phyloP scores from a whole-genome alignment of 2,888 invertebrate species.

The Lucinisca nassula region DNA sequence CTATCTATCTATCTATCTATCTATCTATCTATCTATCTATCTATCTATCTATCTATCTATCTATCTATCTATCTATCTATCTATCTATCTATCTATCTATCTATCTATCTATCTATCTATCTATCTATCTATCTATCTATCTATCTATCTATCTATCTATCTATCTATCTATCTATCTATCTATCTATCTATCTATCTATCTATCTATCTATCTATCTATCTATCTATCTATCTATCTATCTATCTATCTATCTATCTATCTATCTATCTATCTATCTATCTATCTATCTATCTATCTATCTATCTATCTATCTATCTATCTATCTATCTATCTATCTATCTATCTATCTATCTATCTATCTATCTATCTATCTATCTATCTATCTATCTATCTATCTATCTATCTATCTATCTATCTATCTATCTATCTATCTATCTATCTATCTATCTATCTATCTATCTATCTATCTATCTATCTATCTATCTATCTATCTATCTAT shows the following conservation, averaged over 20 bases:
- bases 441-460: not conserved
- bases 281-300: not conserved
- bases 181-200: not conserved
- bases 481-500: not conserved
- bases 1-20: not conserved
- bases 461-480: not conserved
- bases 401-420: not conserved
- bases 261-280: not conserved
- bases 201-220: not conserved
- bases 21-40: not conserved
- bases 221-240: not conserved
- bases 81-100: not conserved
- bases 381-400: not conserved
- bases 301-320: not conserved
- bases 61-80: not conserved
- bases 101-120: not conserved
- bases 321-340: not conserved
- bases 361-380: not conserved
- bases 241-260: not conserved
- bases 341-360: not conserved
- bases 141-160: not conserved
- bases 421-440: not conserved
- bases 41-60: not conserved
- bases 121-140: not conserved
- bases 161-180: not conserved